These are phyloP conservation scores for Ascidia mentula DNA, from an alignment of 23 tunicate species.

Conservation along the genomic window DNA sequence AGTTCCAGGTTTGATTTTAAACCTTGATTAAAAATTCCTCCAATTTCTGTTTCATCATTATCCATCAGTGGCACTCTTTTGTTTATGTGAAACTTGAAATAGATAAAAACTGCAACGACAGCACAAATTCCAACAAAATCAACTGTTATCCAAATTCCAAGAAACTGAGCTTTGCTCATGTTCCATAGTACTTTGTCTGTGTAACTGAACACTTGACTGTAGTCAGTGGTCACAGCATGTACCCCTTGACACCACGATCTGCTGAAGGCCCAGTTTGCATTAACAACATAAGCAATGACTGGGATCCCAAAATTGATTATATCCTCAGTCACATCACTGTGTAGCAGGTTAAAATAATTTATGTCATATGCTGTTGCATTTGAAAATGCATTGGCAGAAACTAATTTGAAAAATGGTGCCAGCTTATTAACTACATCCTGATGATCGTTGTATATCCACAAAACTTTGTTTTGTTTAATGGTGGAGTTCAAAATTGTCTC, in stretches of 20 bases:
- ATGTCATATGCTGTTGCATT: conserved; percentile 22
- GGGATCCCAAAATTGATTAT: conserved; percentile 13
- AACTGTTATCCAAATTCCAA: conserved; percentile 20
- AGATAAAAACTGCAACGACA: background rate
- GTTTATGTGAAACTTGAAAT: background rate
- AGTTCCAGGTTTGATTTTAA: too few relatives aligned
- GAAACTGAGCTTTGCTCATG: background rate
- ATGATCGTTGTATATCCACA: conserved; percentile 43
- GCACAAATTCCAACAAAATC: conserved; percentile 5
- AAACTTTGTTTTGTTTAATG: conserved; percentile 39
- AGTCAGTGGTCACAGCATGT: conserved; percentile 55
- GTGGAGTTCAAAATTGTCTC: conserved; percentile 33
- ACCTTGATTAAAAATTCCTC: too few relatives aligned
- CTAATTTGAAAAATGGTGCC: conserved; percentile 58
- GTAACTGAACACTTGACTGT: background rate
- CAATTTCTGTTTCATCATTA: too few relatives aligned
- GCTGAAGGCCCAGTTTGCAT: conserved; percentile 34
- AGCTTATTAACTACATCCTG: background rate
- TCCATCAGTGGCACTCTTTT: too few relatives aligned
- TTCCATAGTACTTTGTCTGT: conserved; percentile 1
- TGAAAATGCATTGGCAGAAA: background rate
- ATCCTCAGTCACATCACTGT: conserved; percentile 18
- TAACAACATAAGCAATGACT: conserved; percentile 31
- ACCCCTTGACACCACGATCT: conserved; percentile 60
- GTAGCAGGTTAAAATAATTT: conserved; percentile 35